Base-by-base conservation (phyloP, 2,113 vertebrate species). In the Oreochromis tanganicae region DNA sequence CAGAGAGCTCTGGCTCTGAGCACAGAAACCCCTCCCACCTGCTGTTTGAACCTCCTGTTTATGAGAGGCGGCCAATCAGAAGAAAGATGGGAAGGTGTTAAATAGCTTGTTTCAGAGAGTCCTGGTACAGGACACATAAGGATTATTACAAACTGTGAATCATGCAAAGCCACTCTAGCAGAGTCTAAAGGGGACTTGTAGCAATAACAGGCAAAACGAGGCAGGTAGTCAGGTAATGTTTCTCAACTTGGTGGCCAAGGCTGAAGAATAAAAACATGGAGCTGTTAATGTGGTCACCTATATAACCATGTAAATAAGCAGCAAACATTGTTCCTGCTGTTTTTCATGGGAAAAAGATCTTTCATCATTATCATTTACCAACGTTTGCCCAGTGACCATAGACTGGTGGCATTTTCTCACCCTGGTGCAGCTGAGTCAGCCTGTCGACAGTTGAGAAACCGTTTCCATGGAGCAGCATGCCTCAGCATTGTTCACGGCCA, bases 171-270 rank as follows among this genome's bases (percentile, higher is more conserved):
- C 14, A 27, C 9, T 73, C 21, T 16, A 48, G 14, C 4, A 46
- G 21, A 48, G 21, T 3, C 14, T 73, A 29, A 73, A 29, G 41
- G 41, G 38, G 41, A 46, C 5, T 73, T 27, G 0, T 9, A 0
- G 38, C 38, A 43, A 57, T 27, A 6, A 29, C 24, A 29, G 56
- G 56, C 7, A 9, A 17, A 2, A 48, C 9, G 1, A 46, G 68
- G 2, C 41, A 29, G 21, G 41, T 1, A 27, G 21, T 21, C 4
- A 73, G 21, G 21, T 41, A 21, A 21, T 41, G 11, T 68, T 73
- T 73, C 41, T 46, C 38, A 4, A 46, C 13, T 17, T 46, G 12
- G 2, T 43, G 24, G 38, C 41, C 68, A 46, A 75, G 68, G 41
- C 14, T 48, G 4, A n/a, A 29, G 68, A 48, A 48, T 50, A 75